Percentiles rank a stretch among this genome's conserved stretches.
These are phyloP conservation scores for Silvanus unidentatus DNA, from an alignment of 2,888 invertebrate genomes.

Conservation along the genomic window DNA sequence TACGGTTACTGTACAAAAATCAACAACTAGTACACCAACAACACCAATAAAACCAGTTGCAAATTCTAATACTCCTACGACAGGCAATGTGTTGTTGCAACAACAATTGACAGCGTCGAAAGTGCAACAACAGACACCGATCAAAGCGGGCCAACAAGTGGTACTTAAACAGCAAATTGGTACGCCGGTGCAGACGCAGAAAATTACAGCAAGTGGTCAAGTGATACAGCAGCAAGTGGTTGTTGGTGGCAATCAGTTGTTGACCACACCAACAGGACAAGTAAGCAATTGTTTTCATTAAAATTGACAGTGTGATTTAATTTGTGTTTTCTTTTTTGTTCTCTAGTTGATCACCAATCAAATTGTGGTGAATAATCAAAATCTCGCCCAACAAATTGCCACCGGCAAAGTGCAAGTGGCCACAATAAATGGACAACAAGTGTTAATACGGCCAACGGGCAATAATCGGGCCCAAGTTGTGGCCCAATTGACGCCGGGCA, in stretches of 20 bases:
- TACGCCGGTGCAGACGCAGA: slow-evolving; percentile 44
- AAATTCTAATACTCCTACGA: slow-evolving; percentile 5
- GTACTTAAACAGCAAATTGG: slow-evolving; percentile 35
- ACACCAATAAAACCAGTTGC: slow-evolving; percentile 14
- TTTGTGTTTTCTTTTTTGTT: slow-evolving; percentile 2
- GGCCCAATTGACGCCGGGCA: slow-evolving; percentile 56
- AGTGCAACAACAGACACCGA: too few species aligned
- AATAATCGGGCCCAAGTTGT: slow-evolving; percentile 75
- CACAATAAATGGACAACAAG: slow-evolving; percentile 80
- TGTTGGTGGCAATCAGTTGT: slow-evolving; percentile 42
- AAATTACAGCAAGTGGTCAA: slow-evolving; percentile 41
- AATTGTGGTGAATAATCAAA: slow-evolving; percentile 71
- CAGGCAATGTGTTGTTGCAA: slow-evolving; percentile 3
- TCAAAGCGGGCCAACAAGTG: slow-evolving; percentile 29
- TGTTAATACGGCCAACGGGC: slow-evolving; percentile 71
- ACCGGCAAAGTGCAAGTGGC: slow-evolving; percentile 78
- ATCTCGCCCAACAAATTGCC: slow-evolving; percentile 73
- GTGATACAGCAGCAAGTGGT: slow-evolving; percentile 42
- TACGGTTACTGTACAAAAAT: slow-evolving; percentile 25
- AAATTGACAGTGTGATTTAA: too few species aligned
- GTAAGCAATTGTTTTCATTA: slow-evolving; percentile 18
- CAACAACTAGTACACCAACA: slow-evolving; percentile 13
- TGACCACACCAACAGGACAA: slow-evolving; percentile 44
- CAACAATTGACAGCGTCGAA: slow-evolving; percentile 10
- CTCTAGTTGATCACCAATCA: slow-evolving; percentile 54